Percentiles rank a stretch among this genome's conserved stretches.
Evolutionary conservation across 2,113 vertebrate species (phyloP).

Genomic region (Paralichthys olivaceus): DNA sequence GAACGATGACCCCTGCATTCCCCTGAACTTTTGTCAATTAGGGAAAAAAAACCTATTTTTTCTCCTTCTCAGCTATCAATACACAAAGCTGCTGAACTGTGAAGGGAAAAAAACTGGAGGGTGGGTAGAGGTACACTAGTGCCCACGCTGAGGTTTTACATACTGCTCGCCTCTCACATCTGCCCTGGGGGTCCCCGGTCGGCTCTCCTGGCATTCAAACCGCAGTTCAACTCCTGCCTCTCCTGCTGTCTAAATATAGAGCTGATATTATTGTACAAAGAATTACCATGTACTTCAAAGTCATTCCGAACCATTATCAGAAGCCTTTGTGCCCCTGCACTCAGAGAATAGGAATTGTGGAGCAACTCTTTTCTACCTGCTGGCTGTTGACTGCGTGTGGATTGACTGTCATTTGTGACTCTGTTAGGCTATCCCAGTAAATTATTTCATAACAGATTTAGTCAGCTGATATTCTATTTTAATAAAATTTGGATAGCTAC

Average conservation of each 20-base stretch:
- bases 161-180: constrained; percentile 61
- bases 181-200: constrained; percentile 54
- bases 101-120: constrained; percentile 32
- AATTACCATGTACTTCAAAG: constrained; percentile 69
- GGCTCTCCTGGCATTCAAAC: constrained; percentile 56
- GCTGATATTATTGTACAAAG: constrained; percentile 48
- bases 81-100: constrained; percentile 36
- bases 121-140: constrained; percentile 41
- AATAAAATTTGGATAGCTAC: not conserved
- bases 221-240: constrained; percentile 51
- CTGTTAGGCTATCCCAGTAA: not conserved
- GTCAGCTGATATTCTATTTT: not conserved
- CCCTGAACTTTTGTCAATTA: constrained; percentile 37
- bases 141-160: constrained; percentile 59
- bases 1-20: constrained; percentile 26
- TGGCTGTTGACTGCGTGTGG: not conserved
- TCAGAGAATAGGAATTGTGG: constrained; percentile 37
- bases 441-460: not conserved
- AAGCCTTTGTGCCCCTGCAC: constrained; percentile 14
- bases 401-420: not conserved
- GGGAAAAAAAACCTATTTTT: constrained; percentile 7
- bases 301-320: constrained; percentile 66
- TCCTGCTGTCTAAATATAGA: constrained; percentile 67
- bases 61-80: constrained; percentile 39
- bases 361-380: constrained; percentile 22